phyloP scores from a whole-genome alignment of 2,888 invertebrate species.

The Ferrisia virgata region DNA sequence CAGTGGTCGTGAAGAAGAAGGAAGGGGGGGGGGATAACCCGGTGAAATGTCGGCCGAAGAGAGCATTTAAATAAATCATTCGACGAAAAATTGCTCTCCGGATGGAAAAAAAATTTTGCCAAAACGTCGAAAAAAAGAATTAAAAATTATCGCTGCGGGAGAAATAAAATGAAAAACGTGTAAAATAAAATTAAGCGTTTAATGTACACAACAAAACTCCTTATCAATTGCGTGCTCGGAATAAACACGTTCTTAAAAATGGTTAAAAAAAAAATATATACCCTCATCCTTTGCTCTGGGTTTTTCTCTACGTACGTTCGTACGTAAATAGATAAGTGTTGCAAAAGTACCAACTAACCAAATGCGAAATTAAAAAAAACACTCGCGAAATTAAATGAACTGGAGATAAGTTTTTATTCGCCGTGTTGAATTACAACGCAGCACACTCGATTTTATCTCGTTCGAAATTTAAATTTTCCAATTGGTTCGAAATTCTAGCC shows the following conservation, averaged over 20 bases:
- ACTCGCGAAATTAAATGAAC: conserved; percentile 13
- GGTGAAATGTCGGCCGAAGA: background rate
- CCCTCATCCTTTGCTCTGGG: background rate
- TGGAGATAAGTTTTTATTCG: conserved; percentile 27
- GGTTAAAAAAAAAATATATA: background rate
- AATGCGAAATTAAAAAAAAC: conserved; percentile 24
- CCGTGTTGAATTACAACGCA: conserved; percentile 23
- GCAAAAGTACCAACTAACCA: background rate
- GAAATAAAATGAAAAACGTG: conserved; percentile 33
- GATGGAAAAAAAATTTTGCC: background rate
- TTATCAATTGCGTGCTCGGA: conserved; percentile 40
- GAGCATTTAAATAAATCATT: conserved; percentile 26
- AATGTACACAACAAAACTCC: conserved; percentile 35
- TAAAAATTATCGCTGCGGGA: conserved; percentile 38
- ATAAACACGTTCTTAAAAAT: conserved; percentile 31
- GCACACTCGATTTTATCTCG: conserved; percentile 13
- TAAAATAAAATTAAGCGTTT: conserved; percentile 29
- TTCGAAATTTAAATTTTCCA: conserved; percentile 2
- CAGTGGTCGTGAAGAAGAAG: no score
- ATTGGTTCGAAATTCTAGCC: background rate
- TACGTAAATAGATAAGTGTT: background rate
- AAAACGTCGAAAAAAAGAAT: conserved; percentile 22
- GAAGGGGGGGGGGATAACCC: no score
- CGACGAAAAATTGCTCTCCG: conserved; percentile 19
- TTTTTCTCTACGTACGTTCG: background rate